Evolutionary conservation across 2,797 vertebrate genomes (phyloP).

Genomic region (Pangasius djambal): DNA sequence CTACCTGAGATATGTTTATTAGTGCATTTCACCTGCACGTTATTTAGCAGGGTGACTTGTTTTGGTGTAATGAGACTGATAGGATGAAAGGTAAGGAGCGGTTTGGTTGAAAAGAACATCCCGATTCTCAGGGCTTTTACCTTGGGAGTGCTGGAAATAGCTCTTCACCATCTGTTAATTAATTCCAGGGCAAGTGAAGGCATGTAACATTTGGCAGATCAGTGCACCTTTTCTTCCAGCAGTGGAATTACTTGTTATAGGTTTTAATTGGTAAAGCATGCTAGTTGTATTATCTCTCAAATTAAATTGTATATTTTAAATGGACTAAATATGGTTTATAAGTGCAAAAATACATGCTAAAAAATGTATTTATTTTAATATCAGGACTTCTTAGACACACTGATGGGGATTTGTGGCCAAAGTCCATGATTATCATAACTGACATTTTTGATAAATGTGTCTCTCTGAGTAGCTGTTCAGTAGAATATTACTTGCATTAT

Average conservation of each 20-base stretch:
- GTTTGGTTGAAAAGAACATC: not conserved
- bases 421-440: not conserved
- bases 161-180: conserved; percentile 17
- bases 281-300: not conserved
- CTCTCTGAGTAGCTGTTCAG: not conserved
- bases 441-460: conserved; percentile 5
- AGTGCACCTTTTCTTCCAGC: not conserved
- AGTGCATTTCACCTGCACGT: too few species aligned
- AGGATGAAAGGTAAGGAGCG: not conserved
- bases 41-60: not conserved
- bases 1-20: too few species aligned
- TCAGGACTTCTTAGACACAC: not conserved
- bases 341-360: not conserved
- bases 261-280: not conserved
- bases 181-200: conserved; percentile 23
- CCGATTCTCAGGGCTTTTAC: conserved; percentile 20
- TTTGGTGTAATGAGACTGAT: not conserved
- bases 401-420: not conserved
- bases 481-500: not conserved
- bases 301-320: not conserved
- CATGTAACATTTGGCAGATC: conserved; percentile 5
- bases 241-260: not conserved
- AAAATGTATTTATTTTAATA: not conserved
- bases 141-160: not conserved
- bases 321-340: not conserved